Conservation (phyloP, 92 coral and sea anemone genomes). For the Zoanthus solanderi region DNA sequence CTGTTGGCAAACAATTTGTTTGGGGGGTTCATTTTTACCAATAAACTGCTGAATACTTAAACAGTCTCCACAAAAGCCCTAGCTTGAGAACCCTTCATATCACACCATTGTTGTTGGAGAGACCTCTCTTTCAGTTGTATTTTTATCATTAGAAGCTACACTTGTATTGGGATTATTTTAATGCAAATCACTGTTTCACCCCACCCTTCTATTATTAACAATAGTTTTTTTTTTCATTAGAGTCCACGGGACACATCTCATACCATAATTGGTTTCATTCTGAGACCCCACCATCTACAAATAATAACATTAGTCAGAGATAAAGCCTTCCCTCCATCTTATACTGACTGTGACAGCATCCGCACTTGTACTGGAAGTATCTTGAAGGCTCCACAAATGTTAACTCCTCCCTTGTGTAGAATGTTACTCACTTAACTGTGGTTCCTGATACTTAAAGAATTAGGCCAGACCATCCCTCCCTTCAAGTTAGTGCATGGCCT, state of each 20-base stretch:
- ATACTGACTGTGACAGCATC: conserved; percentile 8
- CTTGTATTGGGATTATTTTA: conserved; percentile 9
- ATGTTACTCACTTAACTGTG: conserved; percentile 7
- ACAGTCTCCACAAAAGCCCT: neutral
- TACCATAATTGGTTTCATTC: neutral
- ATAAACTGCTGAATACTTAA: neutral
- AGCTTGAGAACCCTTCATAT: conserved; percentile 1
- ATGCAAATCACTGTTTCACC: neutral
- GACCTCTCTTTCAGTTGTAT: conserved; percentile 8
- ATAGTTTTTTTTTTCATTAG: too few relatives aligned
- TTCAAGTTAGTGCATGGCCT: neutral
- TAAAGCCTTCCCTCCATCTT: neutral
- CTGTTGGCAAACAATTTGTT: too few relatives aligned
- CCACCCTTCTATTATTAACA: too few relatives aligned
- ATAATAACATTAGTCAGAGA: neutral
- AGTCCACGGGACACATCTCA: conserved; percentile 9
- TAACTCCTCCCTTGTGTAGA: neutral
- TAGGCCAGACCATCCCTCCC: conserved; percentile 15
- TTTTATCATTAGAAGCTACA: conserved; percentile 5
- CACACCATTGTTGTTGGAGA: neutral
- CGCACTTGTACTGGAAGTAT: conserved; percentile 3
- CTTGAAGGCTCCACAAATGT: conserved; percentile 6
- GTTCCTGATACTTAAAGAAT: neutral
- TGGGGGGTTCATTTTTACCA: conserved; percentile 12
- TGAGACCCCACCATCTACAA: neutral